These are phyloP conservation scores for Lepidochitona cinerea DNA, from an alignment of 2,888 invertebrate genomes.

Conservation along the genomic window DNA sequence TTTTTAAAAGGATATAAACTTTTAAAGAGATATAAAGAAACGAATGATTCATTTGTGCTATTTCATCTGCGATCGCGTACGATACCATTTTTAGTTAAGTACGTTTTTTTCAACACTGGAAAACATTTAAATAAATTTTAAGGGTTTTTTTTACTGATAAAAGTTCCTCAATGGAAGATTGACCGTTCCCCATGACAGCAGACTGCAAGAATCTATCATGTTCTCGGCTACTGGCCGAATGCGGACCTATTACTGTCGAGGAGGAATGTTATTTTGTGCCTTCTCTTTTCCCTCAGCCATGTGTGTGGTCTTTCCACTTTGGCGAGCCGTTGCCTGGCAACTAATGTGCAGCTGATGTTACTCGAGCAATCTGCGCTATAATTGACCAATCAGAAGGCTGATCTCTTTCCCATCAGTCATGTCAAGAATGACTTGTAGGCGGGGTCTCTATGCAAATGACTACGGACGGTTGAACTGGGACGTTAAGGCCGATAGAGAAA, in stretches of 20 bases:
- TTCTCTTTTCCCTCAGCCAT: slow-evolving; percentile 35
- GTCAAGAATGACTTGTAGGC: slow-evolving; percentile 44
- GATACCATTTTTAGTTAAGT: too few relatives aligned
- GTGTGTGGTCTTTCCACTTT: slow-evolving; percentile 69
- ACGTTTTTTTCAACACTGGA: too few relatives aligned
- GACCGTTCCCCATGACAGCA: too few relatives aligned
- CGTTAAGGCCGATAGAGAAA: not conserved
- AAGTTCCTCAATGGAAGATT: too few relatives aligned
- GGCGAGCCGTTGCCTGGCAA: slow-evolving; percentile 70
- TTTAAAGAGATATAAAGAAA: too few relatives aligned
- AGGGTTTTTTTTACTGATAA: too few relatives aligned
- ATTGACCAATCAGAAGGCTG: slow-evolving; percentile 61
- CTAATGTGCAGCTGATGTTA: slow-evolving; percentile 66
- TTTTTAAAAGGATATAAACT: too few relatives aligned
- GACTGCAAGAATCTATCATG: too few relatives aligned
- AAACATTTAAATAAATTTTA: too few relatives aligned
- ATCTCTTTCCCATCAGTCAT: slow-evolving; percentile 61
- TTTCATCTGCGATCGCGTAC: too few relatives aligned
- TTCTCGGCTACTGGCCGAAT: not conserved
- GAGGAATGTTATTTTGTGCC: not conserved
- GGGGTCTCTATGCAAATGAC: slow-evolving; percentile 58
- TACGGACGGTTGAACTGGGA: not conserved
- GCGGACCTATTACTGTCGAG: not conserved
- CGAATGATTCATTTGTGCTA: too few relatives aligned
- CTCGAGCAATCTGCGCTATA: slow-evolving; percentile 57